Percentiles rank a stretch among this genome's conserved stretches.
Conservation (phyloP, 2,888 invertebrate genomes). For the Megastigmus dorsalis region DNA sequence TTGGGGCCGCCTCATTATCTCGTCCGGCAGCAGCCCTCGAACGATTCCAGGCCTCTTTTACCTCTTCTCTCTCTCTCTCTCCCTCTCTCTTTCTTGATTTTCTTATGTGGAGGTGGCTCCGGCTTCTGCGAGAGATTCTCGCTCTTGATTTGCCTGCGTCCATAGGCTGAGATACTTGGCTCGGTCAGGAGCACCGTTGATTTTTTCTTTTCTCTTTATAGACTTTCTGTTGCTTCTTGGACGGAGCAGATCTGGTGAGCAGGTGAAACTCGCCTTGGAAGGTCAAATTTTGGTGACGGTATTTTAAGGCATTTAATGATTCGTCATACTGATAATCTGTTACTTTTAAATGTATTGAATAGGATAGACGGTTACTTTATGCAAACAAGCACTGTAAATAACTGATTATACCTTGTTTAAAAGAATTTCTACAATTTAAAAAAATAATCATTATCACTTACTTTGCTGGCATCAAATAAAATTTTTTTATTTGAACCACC, state of each 20-base stretch:
- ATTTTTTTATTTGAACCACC: too few species aligned
- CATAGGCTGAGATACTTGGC: background rate
- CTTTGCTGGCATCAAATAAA: too few species aligned
- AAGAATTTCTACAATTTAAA: too few species aligned
- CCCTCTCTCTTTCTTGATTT: slow-evolving; percentile 8
- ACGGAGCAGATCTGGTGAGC: background rate
- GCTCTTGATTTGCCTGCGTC: slow-evolving; percentile 39
- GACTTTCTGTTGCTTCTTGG: background rate
- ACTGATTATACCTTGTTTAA: too few species aligned
- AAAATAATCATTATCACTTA: too few species aligned
- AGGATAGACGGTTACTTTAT: too few species aligned
- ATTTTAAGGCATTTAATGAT: too few species aligned
- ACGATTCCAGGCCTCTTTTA: slow-evolving; percentile 6
- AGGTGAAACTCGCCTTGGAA: slow-evolving; percentile 26
- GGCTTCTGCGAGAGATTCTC: slow-evolving; percentile 36
- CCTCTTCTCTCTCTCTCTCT: slow-evolving; percentile 34
- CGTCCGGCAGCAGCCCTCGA: slow-evolving; percentile 37
- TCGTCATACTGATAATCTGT: too few species aligned
- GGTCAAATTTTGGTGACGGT: slow-evolving; percentile 12
- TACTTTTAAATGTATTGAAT: too few species aligned
- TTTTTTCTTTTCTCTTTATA: background rate
- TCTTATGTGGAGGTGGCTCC: background rate
- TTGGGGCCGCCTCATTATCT: slow-evolving; percentile 50
- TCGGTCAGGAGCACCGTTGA: slow-evolving; percentile 9
- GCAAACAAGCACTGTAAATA: too few species aligned